phyloP scores from a whole-genome alignment of 2,113 vertebrate genomes.

The Myotis lucifugus region DNA sequence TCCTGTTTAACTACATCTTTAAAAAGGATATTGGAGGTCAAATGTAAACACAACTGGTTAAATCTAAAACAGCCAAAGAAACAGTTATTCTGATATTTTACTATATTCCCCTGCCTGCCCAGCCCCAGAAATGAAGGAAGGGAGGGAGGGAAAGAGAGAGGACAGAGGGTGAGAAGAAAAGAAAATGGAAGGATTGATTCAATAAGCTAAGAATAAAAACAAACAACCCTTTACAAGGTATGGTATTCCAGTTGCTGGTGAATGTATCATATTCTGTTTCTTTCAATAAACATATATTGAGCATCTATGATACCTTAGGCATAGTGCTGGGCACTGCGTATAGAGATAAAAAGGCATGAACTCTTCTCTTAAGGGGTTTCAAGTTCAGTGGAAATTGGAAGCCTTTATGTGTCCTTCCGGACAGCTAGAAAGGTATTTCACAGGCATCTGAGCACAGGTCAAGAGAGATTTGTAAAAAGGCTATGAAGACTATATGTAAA shows the following conservation, averaged over 20 bases:
- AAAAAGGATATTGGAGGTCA: not conserved
- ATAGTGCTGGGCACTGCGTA: not conserved
- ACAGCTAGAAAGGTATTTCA: not conserved
- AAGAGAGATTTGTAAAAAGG: conserved; percentile 3
- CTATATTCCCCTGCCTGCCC: not conserved
- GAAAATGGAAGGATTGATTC: not conserved
- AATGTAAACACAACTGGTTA: not conserved
- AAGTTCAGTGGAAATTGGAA: not conserved
- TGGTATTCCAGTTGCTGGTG: not conserved
- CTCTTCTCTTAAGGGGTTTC: not conserved
- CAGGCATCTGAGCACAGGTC: not conserved
- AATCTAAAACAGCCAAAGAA: not conserved
- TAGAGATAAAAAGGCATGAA: not conserved
- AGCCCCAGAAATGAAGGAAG: not conserved
- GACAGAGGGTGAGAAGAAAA: not conserved
- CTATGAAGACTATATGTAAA: not conserved
- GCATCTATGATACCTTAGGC: not conserved
- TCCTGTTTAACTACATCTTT: not conserved
- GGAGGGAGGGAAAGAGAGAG: not conserved
- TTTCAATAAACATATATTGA: not conserved
- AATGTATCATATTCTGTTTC: not conserved
- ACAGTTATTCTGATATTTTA: not conserved
- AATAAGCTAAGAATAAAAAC: not conserved
- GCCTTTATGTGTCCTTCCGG: not conserved
- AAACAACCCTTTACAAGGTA: not conserved